These are phyloP conservation scores for Bovichtus variegatus DNA, from an alignment of 2,797 vertebrate species.

Conservation along the genomic window DNA sequence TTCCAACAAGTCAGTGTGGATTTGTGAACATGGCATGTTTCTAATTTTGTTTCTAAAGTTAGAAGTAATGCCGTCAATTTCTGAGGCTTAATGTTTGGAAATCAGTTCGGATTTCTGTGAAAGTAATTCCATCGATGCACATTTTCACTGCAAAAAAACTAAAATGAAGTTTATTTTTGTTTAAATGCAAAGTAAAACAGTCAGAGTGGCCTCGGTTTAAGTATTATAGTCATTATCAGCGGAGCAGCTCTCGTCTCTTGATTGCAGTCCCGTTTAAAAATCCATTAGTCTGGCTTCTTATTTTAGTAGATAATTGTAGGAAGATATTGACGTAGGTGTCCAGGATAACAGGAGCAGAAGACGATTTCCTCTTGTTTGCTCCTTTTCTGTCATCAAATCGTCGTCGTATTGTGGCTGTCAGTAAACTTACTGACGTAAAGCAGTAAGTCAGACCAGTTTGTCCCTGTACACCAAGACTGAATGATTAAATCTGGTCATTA, in stretches of 20 bases:
- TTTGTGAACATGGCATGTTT: slow-evolving; percentile 57
- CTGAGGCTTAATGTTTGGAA: not conserved
- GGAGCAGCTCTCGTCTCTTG: slow-evolving; percentile 20
- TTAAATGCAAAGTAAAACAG: slow-evolving; percentile 18
- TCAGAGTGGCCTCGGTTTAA: slow-evolving; percentile 10
- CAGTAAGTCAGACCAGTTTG: slow-evolving; percentile 50
- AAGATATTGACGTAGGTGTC: slow-evolving; percentile 32
- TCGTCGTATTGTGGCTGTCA: slow-evolving; percentile 19
- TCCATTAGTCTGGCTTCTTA: slow-evolving; percentile 22
- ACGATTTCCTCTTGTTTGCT: slow-evolving; percentile 14
- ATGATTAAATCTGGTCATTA: slow-evolving; percentile 82
- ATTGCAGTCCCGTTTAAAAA: slow-evolving; percentile 36
- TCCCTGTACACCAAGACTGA: slow-evolving; percentile 52
- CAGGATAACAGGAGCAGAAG: slow-evolving; percentile 1
- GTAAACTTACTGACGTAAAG: slow-evolving; percentile 33
- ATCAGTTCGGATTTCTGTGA: slow-evolving; percentile 2
- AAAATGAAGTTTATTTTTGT: slow-evolving; percentile 18
- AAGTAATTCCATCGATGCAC: not conserved
- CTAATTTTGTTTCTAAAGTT: slow-evolving; percentile 12
- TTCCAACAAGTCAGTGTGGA: slow-evolving; percentile 25
- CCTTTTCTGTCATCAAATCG: slow-evolving; percentile 4
- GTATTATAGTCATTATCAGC: slow-evolving; percentile 41
- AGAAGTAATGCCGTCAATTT: slow-evolving; percentile 16
- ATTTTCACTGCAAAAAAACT: slow-evolving; percentile 1
- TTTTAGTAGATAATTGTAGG: slow-evolving; percentile 40